These are phyloP conservation scores for Gnatocerus cornutus DNA, from an alignment of 2,888 invertebrate genomes.

Conservation along the genomic window DNA sequence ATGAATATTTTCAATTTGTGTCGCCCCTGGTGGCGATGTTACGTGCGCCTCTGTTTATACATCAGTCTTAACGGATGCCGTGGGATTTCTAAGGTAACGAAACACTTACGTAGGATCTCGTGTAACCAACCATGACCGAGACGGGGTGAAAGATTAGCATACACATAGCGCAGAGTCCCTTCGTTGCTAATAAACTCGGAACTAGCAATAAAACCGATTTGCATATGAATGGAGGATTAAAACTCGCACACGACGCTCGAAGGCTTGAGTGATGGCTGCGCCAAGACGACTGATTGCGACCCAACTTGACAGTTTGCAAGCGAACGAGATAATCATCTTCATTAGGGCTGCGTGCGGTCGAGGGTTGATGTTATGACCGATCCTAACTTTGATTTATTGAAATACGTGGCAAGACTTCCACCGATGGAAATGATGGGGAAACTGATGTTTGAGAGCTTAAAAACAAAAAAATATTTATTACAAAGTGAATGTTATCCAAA, in stretches of 20 bases:
- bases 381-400: conserved; percentile 11
- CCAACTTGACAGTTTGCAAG: conserved; percentile 58
- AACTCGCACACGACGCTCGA: conserved; percentile 64
- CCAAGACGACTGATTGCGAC: conserved; percentile 59
- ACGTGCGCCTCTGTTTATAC: conserved; percentile 33
- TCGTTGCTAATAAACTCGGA: conserved; percentile 67
- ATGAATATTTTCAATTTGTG: conserved; percentile 47
- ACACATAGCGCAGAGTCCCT: conserved; percentile 58
- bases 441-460: no score
- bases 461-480: no score
- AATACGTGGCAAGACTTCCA: not conserved
- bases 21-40: conserved; percentile 13
- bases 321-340: conserved; percentile 66
- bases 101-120: conserved; percentile 54
- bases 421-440: no score
- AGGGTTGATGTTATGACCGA: conserved; percentile 11
- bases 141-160: conserved; percentile 64
- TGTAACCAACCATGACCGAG: conserved; percentile 57
- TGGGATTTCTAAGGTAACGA: conserved; percentile 53
- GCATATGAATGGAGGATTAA: conserved; percentile 71
- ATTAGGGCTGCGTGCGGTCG: conserved; percentile 57
- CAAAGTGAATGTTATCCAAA: no score
- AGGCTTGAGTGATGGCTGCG: conserved; percentile 59
- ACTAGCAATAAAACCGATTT: conserved; percentile 70
- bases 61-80: conserved; percentile 45